Evolutionary conservation across 2,113 vertebrate species (phyloP).

Genomic region (Clarias batrachus): DNA sequence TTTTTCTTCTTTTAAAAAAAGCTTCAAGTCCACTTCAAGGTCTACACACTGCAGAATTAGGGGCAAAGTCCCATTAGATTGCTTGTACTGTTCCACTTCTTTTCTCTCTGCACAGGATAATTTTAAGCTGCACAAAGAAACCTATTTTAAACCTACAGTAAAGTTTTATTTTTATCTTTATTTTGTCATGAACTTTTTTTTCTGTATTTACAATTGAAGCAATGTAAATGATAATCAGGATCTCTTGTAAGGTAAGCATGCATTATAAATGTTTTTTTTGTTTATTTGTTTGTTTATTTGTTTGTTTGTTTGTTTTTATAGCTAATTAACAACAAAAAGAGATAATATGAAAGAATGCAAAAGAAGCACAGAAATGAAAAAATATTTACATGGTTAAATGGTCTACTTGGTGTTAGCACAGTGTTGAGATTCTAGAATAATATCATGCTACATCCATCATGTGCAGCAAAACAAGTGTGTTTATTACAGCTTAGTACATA

Average conservation of each 20-base stretch:
- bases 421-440: not conserved
- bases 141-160: not conserved
- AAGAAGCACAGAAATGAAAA: not conserved
- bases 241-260: slow-evolving; percentile 11
- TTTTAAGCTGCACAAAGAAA: not conserved
- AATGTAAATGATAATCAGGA: not conserved
- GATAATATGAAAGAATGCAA: not conserved
- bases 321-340: not conserved
- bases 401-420: not conserved
- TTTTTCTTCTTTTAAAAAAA: slow-evolving; percentile 8
- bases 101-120: not conserved
- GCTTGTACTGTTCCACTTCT: not conserved
- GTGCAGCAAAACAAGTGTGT: not conserved
- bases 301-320: not conserved
- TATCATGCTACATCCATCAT: not conserved
- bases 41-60: slow-evolving; percentile 35
- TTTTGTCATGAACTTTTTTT: not conserved
- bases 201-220: not conserved
- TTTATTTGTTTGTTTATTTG: not conserved
- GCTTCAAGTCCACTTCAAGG: slow-evolving; percentile 24
- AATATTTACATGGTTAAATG: not conserved
- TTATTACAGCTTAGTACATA: not conserved
- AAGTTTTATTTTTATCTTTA: not conserved
- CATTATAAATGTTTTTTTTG: not conserved
- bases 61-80: slow-evolving; percentile 51